phyloP scores from a whole-genome alignment of 2,113 vertebrate species.

The Syrmaticus mikado region DNA sequence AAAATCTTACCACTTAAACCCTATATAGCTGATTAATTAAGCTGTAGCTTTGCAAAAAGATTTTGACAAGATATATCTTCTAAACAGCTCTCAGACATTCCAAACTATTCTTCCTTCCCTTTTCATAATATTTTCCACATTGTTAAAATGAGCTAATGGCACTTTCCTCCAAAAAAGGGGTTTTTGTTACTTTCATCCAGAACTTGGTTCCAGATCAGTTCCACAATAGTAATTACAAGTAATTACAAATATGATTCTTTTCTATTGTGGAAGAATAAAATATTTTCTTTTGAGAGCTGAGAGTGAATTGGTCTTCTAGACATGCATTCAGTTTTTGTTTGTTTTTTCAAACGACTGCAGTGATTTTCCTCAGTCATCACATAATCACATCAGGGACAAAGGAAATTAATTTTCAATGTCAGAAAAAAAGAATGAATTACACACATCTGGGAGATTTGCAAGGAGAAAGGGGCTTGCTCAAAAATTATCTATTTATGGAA shows the following conservation, averaged over 20 bases:
- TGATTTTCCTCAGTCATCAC: slow-evolving; percentile 20
- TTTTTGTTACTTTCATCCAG: neutral
- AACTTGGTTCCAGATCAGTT: neutral
- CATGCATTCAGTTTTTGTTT: neutral
- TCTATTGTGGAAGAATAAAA: neutral
- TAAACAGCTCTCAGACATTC: neutral
- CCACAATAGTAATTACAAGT: neutral
- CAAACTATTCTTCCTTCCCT: neutral
- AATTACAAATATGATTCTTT: too few relatives aligned
- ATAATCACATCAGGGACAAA: slow-evolving; percentile 6
- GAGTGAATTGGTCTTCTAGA: neutral
- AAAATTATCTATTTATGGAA: neutral
- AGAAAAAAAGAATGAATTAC: slow-evolving; percentile 18
- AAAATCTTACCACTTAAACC: neutral
- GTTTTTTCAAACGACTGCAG: slow-evolving; percentile 14
- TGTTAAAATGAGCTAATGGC: neutral
- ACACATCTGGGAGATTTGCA: neutral
- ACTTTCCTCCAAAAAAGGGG: neutral
- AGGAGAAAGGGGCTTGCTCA: neutral
- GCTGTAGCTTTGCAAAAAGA: neutral
- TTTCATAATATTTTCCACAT: neutral
- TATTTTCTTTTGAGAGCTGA: neutral
- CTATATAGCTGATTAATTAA: neutral
- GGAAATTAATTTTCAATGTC: slow-evolving; percentile 31
- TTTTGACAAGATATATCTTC: neutral